These are phyloP conservation scores for Brachystomella parvula DNA, from an alignment of 1,140 invertebrate genomes.

Conservation along the genomic window DNA sequence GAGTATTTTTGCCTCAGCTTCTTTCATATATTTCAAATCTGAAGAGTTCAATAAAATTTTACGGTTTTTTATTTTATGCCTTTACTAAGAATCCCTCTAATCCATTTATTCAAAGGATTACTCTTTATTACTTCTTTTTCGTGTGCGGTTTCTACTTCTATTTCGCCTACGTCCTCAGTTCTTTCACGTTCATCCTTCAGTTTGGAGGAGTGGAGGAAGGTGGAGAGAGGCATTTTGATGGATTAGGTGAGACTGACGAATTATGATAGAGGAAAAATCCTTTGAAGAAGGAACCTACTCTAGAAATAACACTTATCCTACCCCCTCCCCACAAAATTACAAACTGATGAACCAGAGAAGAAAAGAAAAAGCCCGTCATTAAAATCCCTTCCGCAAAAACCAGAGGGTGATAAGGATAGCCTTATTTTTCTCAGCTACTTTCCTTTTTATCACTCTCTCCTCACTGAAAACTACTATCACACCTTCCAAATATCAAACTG, in stretches of 20 bases:
- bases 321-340: not conserved
- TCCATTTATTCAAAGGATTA: too few species aligned
- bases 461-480: not conserved
- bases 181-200: too few species aligned
- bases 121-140: too few species aligned
- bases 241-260: conserved; percentile 13
- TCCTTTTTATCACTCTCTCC: not conserved
- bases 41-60: too few species aligned
- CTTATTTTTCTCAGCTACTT: not conserved
- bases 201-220: not conserved
- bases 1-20: too few species aligned
- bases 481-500: not conserved
- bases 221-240: conserved; percentile 1
- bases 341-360: not conserved
- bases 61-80: too few species aligned
- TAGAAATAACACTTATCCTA: too few species aligned
- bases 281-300: not conserved
- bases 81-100: too few species aligned
- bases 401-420: not conserved
- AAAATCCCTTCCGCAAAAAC: not conserved
- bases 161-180: too few species aligned
- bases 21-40: too few species aligned
- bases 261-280: not conserved
- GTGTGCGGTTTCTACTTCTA: too few species aligned
- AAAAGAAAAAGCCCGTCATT: not conserved